phyloP scores from a whole-genome alignment of 2,888 invertebrate species.

The Leptopilina syphax region DNA sequence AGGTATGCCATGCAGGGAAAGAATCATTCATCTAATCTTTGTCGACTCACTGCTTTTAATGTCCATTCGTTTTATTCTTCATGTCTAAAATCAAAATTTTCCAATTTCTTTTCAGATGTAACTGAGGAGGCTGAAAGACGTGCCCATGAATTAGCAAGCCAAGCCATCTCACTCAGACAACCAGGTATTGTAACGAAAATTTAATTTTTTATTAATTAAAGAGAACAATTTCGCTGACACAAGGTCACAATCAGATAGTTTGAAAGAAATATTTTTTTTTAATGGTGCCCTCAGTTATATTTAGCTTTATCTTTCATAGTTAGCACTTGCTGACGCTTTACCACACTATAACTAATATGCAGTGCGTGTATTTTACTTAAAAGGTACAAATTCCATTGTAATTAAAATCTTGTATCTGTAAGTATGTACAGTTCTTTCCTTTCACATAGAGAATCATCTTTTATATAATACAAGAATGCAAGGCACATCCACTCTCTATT shows the following conservation, averaged over 20 bases:
- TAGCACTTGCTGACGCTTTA: slow-evolving; percentile 76
- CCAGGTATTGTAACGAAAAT: slow-evolving; percentile 69
- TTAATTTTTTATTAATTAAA: slow-evolving; percentile 45
- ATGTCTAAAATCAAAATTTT: slow-evolving; percentile 50
- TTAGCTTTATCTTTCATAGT: slow-evolving; percentile 77
- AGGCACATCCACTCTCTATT: slow-evolving; percentile 19
- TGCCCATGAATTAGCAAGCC: slow-evolving; percentile 70
- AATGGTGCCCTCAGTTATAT: slow-evolving; percentile 77
- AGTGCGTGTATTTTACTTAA: slow-evolving; percentile 73
- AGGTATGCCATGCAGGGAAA: slow-evolving; percentile 76
- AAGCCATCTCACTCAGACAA: slow-evolving; percentile 62
- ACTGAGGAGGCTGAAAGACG: slow-evolving; percentile 74
- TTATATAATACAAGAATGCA: slow-evolving; percentile 18
- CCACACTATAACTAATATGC: slow-evolving; percentile 70
- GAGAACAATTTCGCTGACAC: slow-evolving; percentile 50
- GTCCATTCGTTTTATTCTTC: slow-evolving; percentile 59
- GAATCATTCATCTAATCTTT: slow-evolving; percentile 76
- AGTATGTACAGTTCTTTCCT: slow-evolving; percentile 35
- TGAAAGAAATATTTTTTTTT: slow-evolving; percentile 59
- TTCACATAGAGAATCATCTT: slow-evolving; percentile 10
- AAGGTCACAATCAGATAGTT: slow-evolving; percentile 67
- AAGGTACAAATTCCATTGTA: slow-evolving; percentile 57
- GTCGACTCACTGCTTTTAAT: slow-evolving; percentile 76
- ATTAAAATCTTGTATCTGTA: slow-evolving; percentile 2
- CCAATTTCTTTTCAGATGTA: slow-evolving; percentile 70